Percentiles rank a stretch among this genome's conserved stretches.
Conservation (phyloP, 2,113 vertebrate genomes). For the Ascaphus truei region DNA sequence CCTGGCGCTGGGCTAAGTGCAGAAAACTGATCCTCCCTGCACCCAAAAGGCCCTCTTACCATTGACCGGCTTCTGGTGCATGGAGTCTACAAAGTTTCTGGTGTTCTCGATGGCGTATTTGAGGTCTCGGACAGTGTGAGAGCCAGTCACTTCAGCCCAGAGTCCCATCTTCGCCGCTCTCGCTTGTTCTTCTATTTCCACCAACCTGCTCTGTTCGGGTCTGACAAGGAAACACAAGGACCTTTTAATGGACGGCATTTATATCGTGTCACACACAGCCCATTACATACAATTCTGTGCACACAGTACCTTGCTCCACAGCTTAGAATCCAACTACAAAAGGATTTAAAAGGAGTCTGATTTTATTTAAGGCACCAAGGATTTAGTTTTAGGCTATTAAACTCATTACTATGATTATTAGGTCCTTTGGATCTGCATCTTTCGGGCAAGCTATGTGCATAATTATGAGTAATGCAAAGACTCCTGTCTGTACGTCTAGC, state of each 20-base stretch:
- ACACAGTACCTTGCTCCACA: not conserved
- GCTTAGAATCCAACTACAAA: too few species aligned
- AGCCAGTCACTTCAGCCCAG: constrained; percentile 85
- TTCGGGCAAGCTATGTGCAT: too few species aligned
- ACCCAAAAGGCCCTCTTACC: constrained; percentile 72
- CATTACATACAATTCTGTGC: too few species aligned
- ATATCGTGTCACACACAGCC: not conserved
- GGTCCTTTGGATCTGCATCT: too few species aligned
- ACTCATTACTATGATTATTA: too few species aligned
- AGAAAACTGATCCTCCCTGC: too few species aligned
- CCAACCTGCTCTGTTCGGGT: constrained; percentile 86
- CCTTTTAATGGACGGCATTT: not conserved
- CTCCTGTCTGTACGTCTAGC: too few species aligned
- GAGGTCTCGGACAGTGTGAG: constrained; percentile 83
- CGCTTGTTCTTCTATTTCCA: constrained; percentile 88
- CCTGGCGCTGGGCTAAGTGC: too few species aligned
- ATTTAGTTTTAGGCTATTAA: too few species aligned
- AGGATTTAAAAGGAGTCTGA: too few species aligned
- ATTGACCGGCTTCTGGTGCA: constrained; percentile 94
- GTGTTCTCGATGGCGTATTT: constrained; percentile 94
- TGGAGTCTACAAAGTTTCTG: constrained; percentile 90
- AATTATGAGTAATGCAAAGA: too few species aligned
- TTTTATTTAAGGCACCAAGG: too few species aligned
- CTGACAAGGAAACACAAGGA: constrained; percentile 53
- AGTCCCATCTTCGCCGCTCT: constrained; percentile 81